Percentiles rank a stretch among this genome's conserved stretches.
Evolutionary conservation across 1,140 invertebrate species (phyloP).

Genomic region (Neotoxoptera formosana): DNA sequence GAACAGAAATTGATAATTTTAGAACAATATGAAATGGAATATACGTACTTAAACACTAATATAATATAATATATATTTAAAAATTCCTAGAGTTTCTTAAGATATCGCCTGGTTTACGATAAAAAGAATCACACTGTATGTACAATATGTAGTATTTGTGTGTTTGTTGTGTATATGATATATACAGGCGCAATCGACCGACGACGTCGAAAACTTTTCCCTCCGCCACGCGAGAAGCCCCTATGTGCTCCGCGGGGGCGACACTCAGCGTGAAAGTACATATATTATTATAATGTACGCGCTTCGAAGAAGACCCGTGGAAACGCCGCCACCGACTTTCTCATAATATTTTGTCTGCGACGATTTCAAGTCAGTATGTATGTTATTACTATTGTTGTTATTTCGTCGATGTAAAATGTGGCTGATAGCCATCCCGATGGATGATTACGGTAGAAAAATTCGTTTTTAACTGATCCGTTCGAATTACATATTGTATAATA

Average conservation of each 20-base stretch:
- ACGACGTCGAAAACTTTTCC: conserved; percentile 18
- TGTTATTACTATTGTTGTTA: neutral
- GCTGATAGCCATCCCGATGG: neutral
- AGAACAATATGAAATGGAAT: neutral
- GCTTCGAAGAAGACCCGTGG: neutral
- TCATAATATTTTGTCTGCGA: neutral
- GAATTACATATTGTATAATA: neutral
- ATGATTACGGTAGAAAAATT: neutral
- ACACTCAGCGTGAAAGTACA: neutral
- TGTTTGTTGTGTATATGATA: neutral
- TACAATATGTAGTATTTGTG: neutral
- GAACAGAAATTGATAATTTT: neutral
- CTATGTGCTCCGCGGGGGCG: neutral
- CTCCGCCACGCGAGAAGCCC: neutral
- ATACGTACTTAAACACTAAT: neutral
- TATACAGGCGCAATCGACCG: neutral
- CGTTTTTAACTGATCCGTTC: neutral
- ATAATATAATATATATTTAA: neutral
- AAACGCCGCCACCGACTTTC: neutral
- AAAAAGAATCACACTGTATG: neutral
- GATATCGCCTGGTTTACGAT: neutral
- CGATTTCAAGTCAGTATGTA: neutral
- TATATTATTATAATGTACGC: neutral
- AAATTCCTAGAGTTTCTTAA: neutral
- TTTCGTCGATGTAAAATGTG: neutral